Conservation (phyloP, 2,113 vertebrate species). For the Mugil cephalus region DNA sequence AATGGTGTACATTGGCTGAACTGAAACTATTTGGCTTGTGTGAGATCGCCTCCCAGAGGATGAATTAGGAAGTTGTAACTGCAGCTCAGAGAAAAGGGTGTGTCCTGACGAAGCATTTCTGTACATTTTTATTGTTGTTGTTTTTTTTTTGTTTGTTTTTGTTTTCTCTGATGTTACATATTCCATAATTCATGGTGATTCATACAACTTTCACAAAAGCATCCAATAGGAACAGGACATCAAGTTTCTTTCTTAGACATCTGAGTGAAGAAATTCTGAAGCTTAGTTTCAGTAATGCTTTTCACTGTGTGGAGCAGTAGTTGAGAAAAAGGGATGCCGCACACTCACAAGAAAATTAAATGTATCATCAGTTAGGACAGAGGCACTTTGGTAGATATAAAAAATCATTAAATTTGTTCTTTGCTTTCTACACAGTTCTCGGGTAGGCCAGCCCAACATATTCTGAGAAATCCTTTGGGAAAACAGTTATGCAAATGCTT, state of each 20-base stretch:
- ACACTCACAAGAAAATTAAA: slow-evolving; percentile 25
- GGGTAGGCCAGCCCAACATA: neutral
- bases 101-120: slow-evolving; percentile 45
- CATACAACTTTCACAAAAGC: slow-evolving; percentile 6
- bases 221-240: slow-evolving; percentile 13
- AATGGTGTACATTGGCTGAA: slow-evolving; percentile 47
- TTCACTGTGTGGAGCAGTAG: slow-evolving; percentile 37
- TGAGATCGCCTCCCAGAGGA: slow-evolving; percentile 71
- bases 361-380: slow-evolving; percentile 22
- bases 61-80: slow-evolving; percentile 63
- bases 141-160: slow-evolving; percentile 30
- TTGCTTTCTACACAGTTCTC: slow-evolving; percentile 15
- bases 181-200: slow-evolving; percentile 34
- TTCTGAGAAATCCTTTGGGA: slow-evolving; percentile 10
- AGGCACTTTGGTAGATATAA: slow-evolving; percentile 71
- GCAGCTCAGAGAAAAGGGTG: slow-evolving; percentile 45
- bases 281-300: slow-evolving; percentile 23
- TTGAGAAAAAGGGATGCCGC: slow-evolving; percentile 58
- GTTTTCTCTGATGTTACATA: slow-evolving; percentile 43
- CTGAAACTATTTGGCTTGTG: slow-evolving; percentile 67
- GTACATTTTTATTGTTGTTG: slow-evolving; percentile 36
- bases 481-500: slow-evolving; percentile 41
- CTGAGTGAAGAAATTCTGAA: slow-evolving; percentile 2
- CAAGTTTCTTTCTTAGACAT: slow-evolving; percentile 30
- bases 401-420: slow-evolving; percentile 15